Conservation (phyloP, 2,797 vertebrate genomes). For the Hippocampus kuda region DNA sequence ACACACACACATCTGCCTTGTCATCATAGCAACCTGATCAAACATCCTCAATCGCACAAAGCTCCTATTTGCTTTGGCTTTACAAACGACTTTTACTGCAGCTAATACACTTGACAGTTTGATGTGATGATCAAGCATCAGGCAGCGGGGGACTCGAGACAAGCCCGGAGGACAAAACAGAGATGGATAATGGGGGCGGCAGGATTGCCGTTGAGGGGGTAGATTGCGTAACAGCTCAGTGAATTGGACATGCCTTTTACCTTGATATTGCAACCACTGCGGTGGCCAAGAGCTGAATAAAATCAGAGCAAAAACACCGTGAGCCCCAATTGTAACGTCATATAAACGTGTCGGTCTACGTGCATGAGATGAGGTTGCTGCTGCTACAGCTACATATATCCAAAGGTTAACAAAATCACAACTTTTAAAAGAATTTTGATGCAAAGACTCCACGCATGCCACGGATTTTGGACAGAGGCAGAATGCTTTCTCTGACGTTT, state of each 20-base stretch:
- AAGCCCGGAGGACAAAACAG: slow-evolving; percentile 24
- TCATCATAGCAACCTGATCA: slow-evolving; percentile 29
- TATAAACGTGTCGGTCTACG: background rate
- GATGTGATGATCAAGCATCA: slow-evolving; percentile 35
- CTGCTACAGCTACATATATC: background rate
- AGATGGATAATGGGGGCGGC: slow-evolving; percentile 14
- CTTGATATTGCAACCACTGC: slow-evolving; percentile 23
- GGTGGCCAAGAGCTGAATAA: slow-evolving; percentile 4
- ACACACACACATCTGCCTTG: background rate
- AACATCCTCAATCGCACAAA: slow-evolving; percentile 33
- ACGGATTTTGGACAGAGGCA: background rate
- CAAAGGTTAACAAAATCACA: background rate
- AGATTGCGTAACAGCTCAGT: slow-evolving; percentile 37
- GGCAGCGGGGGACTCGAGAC: slow-evolving; percentile 7
- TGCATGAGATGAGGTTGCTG: background rate
- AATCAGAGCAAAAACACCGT: background rate
- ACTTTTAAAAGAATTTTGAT: background rate
- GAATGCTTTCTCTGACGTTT: background rate
- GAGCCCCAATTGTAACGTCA: background rate
- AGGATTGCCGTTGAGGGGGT: background rate
- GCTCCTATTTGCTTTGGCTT: slow-evolving; percentile 8
- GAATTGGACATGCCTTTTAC: slow-evolving; percentile 25
- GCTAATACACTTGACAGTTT: slow-evolving; percentile 41
- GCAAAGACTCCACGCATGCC: no score
- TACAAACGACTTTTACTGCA: slow-evolving; percentile 21